Conservation (phyloP, 2,888 invertebrate genomes). For the Lasioglossum zephyrum region DNA sequence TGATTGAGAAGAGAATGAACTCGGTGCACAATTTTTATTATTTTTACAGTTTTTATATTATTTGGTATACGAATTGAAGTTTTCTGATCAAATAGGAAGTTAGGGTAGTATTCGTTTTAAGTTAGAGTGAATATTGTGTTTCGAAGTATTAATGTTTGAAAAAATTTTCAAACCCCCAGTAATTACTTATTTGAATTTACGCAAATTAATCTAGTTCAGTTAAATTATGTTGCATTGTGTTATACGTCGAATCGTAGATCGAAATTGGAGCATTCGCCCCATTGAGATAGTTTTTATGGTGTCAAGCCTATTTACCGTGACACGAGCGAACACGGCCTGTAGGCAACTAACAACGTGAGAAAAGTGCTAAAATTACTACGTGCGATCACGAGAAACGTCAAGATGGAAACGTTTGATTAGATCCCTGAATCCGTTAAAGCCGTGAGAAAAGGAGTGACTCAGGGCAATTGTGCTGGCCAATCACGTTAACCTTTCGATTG, state of each 20-base stretch:
- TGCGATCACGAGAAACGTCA: constrained; percentile 5
- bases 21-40: no score
- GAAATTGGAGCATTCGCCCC: neutral
- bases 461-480: constrained; percentile 18
- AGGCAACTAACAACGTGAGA: constrained; percentile 25
- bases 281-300: neutral
- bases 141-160: no score
- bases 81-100: no score
- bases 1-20: no score
- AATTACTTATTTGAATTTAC: neutral
- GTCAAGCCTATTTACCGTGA: constrained; percentile 9
- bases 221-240: neutral
- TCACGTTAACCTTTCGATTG: constrained; percentile 31
- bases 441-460: constrained; percentile 47
- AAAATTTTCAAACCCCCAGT: no score
- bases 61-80: no score
- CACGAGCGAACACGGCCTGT: neutral
- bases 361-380: neutral
- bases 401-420: constrained; percentile 49
- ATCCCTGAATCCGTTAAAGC: constrained; percentile 24
- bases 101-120: no score
- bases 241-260: neutral
- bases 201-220: neutral
- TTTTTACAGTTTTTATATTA: no score
- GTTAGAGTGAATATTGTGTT: no score